Percentiles rank a stretch among this genome's conserved stretches.
These are phyloP conservation scores for Psittacula derbiana DNA, from an alignment of 2,797 vertebrate genomes.

Conservation along the genomic window DNA sequence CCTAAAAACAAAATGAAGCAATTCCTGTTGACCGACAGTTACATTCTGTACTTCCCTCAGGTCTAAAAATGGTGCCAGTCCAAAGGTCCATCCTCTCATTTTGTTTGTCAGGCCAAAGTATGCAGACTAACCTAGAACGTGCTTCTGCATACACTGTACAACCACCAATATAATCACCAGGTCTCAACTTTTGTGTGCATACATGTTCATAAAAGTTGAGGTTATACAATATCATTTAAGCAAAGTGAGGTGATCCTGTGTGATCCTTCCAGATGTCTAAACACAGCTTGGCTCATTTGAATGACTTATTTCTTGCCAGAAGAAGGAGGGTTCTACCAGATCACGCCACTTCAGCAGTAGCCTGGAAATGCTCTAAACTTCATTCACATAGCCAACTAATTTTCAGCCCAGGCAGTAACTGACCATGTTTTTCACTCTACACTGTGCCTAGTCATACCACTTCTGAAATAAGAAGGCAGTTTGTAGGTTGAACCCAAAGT, in stretches of 20 bases:
- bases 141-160: background rate
- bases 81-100: conserved; percentile 12
- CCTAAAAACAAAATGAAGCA: background rate
- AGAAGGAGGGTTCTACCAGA: background rate
- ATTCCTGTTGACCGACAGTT: background rate
- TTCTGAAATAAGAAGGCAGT: background rate
- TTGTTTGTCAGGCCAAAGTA: conserved; percentile 5
- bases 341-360: background rate
- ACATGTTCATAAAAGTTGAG: background rate
- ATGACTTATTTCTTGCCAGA: background rate
- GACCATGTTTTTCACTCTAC: background rate
- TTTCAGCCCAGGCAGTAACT: background rate
- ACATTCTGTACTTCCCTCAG: background rate
- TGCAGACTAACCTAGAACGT: background rate
- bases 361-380: background rate
- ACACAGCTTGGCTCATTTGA: background rate
- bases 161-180: background rate
- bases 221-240: background rate
- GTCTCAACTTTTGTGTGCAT: background rate
- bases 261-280: background rate
- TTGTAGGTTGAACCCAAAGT: background rate
- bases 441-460: background rate
- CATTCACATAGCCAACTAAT: background rate
- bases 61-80: background rate
- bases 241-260: background rate